Evolutionary conservation across 2,888 invertebrate species (phyloP).

Genomic region (Melinaea marsaeus): DNA sequence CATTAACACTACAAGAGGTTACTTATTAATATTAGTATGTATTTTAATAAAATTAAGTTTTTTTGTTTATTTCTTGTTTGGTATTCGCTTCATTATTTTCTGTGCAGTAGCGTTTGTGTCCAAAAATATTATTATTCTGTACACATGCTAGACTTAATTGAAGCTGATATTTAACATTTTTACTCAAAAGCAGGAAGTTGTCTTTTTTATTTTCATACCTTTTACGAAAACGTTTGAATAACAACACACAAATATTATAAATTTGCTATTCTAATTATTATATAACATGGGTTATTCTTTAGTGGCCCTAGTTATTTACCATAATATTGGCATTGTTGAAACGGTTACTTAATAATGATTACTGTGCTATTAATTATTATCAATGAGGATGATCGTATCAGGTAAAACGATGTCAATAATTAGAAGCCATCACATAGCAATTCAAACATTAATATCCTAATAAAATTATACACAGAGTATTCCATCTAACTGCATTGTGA

Average conservation of each 20-base stretch:
- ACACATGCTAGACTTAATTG: constrained; percentile 3
- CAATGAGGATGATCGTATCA: background rate
- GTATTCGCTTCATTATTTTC: background rate
- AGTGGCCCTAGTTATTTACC: too few relatives aligned
- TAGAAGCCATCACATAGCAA: background rate
- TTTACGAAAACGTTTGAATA: background rate
- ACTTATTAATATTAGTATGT: background rate
- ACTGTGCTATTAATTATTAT: too few relatives aligned
- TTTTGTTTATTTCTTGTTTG: background rate
- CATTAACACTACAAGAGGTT: too few relatives aligned
- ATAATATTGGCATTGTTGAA: too few relatives aligned
- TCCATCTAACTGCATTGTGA: constrained; percentile 1
- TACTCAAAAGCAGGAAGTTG: background rate
- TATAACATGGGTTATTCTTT: too few relatives aligned
- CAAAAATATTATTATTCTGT: background rate
- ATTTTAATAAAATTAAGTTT: background rate
- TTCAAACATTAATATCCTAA: constrained; percentile 3
- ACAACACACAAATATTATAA: too few relatives aligned
- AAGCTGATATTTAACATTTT: background rate
- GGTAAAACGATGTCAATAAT: background rate
- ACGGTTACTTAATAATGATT: too few relatives aligned
- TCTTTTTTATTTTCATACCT: background rate
- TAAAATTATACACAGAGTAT: constrained; percentile 3
- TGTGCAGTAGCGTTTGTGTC: background rate
- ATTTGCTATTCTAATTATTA: too few relatives aligned